phyloP scores from a whole-genome alignment of 2,888 invertebrate species.

The Petrolisthes manimaculis region DNA sequence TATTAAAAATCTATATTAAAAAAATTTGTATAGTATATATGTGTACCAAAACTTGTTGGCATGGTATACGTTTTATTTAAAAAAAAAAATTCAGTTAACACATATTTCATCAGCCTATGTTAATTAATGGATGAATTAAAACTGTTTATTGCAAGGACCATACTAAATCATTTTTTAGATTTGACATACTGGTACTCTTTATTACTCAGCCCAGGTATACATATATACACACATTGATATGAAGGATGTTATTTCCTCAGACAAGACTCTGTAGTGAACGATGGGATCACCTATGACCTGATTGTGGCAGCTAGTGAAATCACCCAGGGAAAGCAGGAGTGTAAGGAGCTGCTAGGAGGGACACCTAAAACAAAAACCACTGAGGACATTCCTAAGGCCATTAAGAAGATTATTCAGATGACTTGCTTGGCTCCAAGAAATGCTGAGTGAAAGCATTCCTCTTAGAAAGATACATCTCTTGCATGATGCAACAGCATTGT shows the following conservation, averaged over 20 bases:
- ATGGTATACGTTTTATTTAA: too few species aligned
- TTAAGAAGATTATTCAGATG: slow-evolving; percentile 60
- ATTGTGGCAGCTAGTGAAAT: slow-evolving; percentile 60
- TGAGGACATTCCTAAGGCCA: slow-evolving; percentile 63
- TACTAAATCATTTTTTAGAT: too few species aligned
- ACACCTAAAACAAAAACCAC: slow-evolving; percentile 62
- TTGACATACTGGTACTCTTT: too few species aligned
- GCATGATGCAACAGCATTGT: not conserved
- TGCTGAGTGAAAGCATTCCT: slow-evolving; percentile 32
- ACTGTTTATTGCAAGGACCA: too few species aligned
- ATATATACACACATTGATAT: too few species aligned
- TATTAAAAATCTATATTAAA: too few species aligned
- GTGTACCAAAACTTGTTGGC: too few species aligned
- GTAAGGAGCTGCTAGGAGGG: slow-evolving; percentile 61
- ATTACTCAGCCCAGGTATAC: too few species aligned
- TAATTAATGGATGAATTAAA: too few species aligned
- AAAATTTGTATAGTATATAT: too few species aligned
- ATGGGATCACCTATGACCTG: slow-evolving; percentile 91
- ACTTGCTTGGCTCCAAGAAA: slow-evolving; percentile 46
- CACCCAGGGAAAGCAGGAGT: slow-evolving; percentile 57
- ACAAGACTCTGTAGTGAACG: slow-evolving; percentile 89
- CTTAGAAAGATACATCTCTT: not conserved
- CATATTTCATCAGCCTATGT: too few species aligned
- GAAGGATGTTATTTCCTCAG: slow-evolving; percentile 71
- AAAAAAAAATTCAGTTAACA: too few species aligned